Evolutionary conservation across 2,797 vertebrate species (phyloP), one percentile per base, ranked within the genome.

Genomic region (Lerista edwardsae): DNA sequence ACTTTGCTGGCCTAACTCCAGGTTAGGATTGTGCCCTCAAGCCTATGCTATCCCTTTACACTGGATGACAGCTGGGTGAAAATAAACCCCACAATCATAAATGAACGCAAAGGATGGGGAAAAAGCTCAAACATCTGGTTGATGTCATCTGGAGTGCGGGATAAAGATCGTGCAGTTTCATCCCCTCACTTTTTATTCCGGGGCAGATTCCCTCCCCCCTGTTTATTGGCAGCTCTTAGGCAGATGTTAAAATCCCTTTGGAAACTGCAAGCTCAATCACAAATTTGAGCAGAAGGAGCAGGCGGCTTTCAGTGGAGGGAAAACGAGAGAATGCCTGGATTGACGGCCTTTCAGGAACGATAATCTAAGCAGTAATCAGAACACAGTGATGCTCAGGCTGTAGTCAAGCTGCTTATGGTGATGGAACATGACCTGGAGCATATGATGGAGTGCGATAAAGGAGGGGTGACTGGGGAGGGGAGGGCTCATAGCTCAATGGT

Each of bases 41-140:
- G 59, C 69, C 78, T 34, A 29, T 61, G 1, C 55, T 41, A 72
- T 82, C 77, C 84, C 75, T 82, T 71, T 62, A 68, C 85, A 25
- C 1, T 59, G 83, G 82, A 75, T 87, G 68, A 85, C 89, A 93
- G 86, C 90, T 93, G 91, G 62, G 86, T 82, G 87, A 86, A 90
- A 88, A 90, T 78, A 75, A 92, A 62, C 61, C 69, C 15, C n/a
- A 83, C 89, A 87, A 82, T 64, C 87, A 84, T 82, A 88, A 90
- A 85, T 73, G 88, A 90, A 84, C 82, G 29, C 84, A 21, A 89
- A 88, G 57, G 74, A 84, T 1, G n/a, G 29, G 7, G 9, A 84
- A 36, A 39, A 31, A 41, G 36, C 78, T 61, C 10, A 87, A 93
- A 89, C 88, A 91, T 88, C 88, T 93, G 91, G 75, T 79, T 87